Conservation (phyloP, 2,888 invertebrate species). For the Dolichopus griseipennis region DNA sequence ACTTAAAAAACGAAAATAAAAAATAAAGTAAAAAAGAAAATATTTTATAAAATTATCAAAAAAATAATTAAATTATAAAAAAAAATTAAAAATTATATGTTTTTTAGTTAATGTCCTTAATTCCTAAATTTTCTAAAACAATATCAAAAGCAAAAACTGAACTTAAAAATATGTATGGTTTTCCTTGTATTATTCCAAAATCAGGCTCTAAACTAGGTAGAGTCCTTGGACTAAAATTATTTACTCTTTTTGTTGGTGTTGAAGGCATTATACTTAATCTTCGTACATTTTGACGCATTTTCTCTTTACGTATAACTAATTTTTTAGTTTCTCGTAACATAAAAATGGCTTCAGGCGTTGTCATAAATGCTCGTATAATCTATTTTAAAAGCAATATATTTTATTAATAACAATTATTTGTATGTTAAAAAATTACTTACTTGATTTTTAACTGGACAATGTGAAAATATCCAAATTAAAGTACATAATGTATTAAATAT, state of each 20-base stretch:
- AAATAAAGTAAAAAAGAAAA: too few species aligned
- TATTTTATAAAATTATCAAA: too few species aligned
- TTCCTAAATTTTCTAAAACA: constrained; percentile 35
- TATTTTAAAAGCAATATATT: constrained; percentile 20
- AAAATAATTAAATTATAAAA: too few species aligned
- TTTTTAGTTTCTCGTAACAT: constrained; percentile 42
- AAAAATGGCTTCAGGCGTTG: constrained; percentile 38
- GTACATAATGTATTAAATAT: constrained; percentile 58
- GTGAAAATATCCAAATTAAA: constrained; percentile 55
- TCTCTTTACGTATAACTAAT: constrained; percentile 42
- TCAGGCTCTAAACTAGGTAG: constrained; percentile 41
- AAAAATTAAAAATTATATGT: not conserved
- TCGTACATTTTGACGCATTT: constrained; percentile 40
- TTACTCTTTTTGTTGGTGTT: constrained; percentile 21
- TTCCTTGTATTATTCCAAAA: constrained; percentile 37
- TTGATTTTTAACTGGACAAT: constrained; percentile 35
- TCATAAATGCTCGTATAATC: constrained; percentile 42
- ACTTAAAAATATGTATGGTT: constrained; percentile 39
- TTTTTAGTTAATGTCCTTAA: constrained; percentile 24
- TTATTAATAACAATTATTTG: not conserved
- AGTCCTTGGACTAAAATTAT: constrained; percentile 29
- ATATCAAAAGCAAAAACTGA: constrained; percentile 42
- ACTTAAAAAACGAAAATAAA: too few species aligned
- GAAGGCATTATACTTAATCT: constrained; percentile 25
- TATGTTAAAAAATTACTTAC: constrained; percentile 25